Conservation (phyloP, 2,888 invertebrate genomes). For the Trichopoda pennipes region DNA sequence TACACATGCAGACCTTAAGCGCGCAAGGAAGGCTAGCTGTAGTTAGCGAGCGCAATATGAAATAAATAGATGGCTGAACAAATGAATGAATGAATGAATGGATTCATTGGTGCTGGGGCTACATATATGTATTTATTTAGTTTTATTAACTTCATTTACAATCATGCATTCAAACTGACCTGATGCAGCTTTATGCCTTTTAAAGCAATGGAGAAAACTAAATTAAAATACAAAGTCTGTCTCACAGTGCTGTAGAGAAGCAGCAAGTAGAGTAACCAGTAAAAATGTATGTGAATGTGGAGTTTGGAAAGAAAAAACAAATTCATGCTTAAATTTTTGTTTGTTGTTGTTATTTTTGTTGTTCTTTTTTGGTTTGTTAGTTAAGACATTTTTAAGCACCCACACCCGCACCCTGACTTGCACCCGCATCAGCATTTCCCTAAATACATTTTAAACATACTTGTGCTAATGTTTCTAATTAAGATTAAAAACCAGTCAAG, state of each 20-base stretch:
- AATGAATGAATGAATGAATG: constrained; percentile 24
- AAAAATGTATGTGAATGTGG: neutral
- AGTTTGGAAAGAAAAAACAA: constrained; percentile 1
- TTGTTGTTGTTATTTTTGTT: neutral
- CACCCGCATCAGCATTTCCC: constrained; percentile 59
- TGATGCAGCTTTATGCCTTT: constrained; percentile 31
- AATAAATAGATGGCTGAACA: constrained; percentile 15
- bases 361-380: neutral
- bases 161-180: constrained; percentile 41
- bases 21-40: no score
- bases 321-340: neutral
- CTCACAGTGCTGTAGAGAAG: neutral
- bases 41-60: constrained; percentile 26
- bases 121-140: constrained; percentile 20
- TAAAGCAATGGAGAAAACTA: constrained; percentile 8
- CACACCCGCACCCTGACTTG: no score
- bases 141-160: constrained; percentile 33
- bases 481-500: constrained; percentile 40
- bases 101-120: constrained; percentile 29
- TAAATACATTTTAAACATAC: constrained; percentile 50
- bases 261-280: neutral
- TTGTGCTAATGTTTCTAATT: constrained; percentile 67
- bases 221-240: constrained; percentile 35
- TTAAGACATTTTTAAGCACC: neutral
- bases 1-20: constrained; percentile 47